phyloP scores from a whole-genome alignment of 2,113 vertebrate species.

The Pelecanoides urinatrix region DNA sequence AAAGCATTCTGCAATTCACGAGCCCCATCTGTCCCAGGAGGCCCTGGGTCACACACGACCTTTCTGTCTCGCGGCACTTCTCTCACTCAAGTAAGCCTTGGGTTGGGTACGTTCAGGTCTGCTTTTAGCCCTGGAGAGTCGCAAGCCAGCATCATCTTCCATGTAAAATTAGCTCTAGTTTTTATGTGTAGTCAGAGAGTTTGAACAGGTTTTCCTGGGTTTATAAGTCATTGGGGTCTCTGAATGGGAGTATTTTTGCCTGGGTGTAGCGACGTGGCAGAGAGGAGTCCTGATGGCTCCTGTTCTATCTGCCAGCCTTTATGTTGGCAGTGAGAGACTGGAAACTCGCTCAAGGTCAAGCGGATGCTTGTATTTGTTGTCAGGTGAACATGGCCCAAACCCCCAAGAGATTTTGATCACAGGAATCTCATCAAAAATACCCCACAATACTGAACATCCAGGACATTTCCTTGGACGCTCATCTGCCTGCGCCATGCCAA shows the following conservation, averaged over 20 bases:
- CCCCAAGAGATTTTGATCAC: background rate
- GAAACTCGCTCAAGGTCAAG: background rate
- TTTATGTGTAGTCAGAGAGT: background rate
- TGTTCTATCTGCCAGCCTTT: background rate
- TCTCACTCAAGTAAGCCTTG: background rate
- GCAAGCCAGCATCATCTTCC: background rate
- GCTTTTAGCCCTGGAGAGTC: background rate
- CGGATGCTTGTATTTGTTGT: background rate
- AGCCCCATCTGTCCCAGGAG: background rate
- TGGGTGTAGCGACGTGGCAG: rapidly evolving
- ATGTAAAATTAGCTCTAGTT: background rate
- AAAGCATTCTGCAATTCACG: background rate
- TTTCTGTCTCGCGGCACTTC: background rate
- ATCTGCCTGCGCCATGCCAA: background rate
- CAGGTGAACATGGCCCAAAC: background rate
- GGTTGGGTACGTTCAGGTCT: background rate
- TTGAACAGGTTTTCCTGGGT: background rate
- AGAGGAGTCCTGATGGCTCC: background rate
- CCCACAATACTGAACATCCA: background rate
- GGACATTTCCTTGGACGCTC: background rate
- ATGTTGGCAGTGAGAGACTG: background rate
- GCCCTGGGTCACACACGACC: rapidly evolving
- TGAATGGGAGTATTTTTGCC: background rate
- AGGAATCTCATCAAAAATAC: background rate
- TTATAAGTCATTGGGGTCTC: background rate